Evolutionary conservation across 1,140 invertebrate species (phyloP).

Genomic region (Teleopsis dalmanni): DNA sequence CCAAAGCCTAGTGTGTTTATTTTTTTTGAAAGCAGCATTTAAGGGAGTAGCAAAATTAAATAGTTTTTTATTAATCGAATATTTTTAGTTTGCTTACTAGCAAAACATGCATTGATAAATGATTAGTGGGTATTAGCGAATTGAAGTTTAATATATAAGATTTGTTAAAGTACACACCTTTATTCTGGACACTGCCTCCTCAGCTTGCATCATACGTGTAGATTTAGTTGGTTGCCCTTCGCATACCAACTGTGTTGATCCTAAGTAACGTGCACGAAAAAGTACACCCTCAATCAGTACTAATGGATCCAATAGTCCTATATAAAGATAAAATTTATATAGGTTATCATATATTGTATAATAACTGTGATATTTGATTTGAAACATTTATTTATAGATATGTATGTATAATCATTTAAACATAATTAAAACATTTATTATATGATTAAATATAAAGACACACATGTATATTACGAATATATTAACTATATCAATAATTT

Average conservation of each 20-base stretch:
- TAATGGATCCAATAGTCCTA: conserved; percentile 73
- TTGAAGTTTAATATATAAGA: not conserved
- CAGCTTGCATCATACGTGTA: conserved; percentile 97
- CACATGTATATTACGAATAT: too few relatives aligned
- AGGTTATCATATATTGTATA: too few relatives aligned
- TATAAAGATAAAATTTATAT: conserved; percentile 30
- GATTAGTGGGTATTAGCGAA: too few relatives aligned
- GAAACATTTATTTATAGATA: too few relatives aligned
- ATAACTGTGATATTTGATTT: too few relatives aligned
- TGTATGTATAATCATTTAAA: too few relatives aligned
- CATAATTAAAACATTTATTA: too few relatives aligned
- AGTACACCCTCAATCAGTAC: conserved; percentile 95
- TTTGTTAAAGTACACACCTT: conserved; percentile 63
- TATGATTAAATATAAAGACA: too few relatives aligned
- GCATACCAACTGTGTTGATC: conserved; percentile 94
- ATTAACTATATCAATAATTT: too few relatives aligned
- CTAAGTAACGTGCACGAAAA: conserved; percentile 93
- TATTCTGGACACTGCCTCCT: conserved; percentile 96
- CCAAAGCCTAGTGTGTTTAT: conserved; percentile 28
- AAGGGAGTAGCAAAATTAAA: conserved; percentile 18
- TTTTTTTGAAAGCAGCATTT: conserved; percentile 19
- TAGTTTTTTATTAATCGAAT: conserved; percentile 2
- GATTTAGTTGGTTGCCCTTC: conserved; percentile 96
- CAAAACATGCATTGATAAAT: not conserved
- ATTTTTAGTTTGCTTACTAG: not conserved